Base-by-base conservation (phyloP, 2,113 vertebrate genomes). In the Rattus norvegicus region DNA sequence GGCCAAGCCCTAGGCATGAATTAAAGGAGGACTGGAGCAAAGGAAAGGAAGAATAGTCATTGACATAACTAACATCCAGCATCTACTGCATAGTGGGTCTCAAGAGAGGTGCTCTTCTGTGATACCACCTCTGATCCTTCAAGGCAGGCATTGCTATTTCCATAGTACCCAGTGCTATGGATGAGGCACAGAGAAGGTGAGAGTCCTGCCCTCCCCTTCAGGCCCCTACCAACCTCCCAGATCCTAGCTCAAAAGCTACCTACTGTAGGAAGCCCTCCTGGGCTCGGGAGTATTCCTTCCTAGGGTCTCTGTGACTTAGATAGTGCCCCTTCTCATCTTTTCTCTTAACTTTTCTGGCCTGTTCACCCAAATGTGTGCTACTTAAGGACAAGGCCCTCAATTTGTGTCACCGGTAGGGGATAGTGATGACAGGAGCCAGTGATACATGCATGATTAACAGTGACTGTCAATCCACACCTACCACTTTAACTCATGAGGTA, bases 191-290 rank as follows among this genome's bases (percentile, higher is more conserved):
- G 92, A 90, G 39, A 93, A 47, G 30, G 22, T 39, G 79, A n/a
- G 47, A 33, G 56, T 92, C 81, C 33, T 94, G 77, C 91, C 63
- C 36, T n/a, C 33, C 69, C 49, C 36, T 33, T 63, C 54, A 88
- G 92, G 63, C 52, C 91, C 85, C 81, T 76, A 75, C n/a, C 33
- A 95, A 56, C n/a, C 59, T 75, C 85, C 83, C 73, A 95, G 76
- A 92, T 69, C 30, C 80, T 86, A 83, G 59, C 36, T 92, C 84
- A 81, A 30, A 92, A 26, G 24, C 61, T 69, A 73, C 72, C 19
- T 20, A 88, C 77, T 95, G 69, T n/a, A 94, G 89, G 92, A 97
- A 96, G 17, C 67, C 24, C 72, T 88, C 80, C 54, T 86, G 26
- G 39, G 67, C 65, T 94, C 80, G 65, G 84, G 89, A 96, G 69